Conservation (phyloP, 2,797 vertebrate species). For the Myotis daubentonii region DNA sequence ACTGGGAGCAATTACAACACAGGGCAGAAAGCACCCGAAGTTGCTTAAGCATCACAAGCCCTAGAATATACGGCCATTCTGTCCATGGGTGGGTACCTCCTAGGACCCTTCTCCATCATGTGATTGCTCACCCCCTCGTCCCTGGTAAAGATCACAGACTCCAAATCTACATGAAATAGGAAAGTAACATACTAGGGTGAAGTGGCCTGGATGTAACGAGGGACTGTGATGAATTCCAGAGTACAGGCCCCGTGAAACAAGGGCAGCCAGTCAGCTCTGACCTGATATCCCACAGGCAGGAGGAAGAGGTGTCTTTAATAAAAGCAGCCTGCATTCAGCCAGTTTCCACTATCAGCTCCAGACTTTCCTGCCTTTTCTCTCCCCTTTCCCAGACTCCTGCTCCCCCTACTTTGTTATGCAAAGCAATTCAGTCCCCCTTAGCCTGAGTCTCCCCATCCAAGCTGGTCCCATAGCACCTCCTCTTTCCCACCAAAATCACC, state of each 20-base stretch:
- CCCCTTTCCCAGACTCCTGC: background rate
- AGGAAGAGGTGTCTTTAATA: background rate
- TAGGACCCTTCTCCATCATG: background rate
- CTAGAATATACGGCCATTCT: background rate
- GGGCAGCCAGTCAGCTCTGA: background rate
- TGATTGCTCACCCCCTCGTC: too few species aligned
- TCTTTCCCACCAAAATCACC: background rate
- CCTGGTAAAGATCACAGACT: background rate
- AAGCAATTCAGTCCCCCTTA: background rate
- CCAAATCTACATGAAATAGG: background rate
- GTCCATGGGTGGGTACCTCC: background rate
- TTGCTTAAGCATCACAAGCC: background rate
- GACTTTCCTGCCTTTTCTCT: background rate
- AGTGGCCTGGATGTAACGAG: background rate
- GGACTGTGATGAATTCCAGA: background rate
- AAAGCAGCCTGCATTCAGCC: background rate
- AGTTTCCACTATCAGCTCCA: background rate
- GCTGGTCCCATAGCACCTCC: background rate
- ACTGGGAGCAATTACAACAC: background rate
- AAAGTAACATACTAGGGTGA: background rate
- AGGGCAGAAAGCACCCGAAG: background rate
- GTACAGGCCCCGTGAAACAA: background rate
- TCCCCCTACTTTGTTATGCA: background rate
- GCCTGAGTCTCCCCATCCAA: background rate
- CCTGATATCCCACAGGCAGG: background rate